A percentile compares a stretch with the other conserved stretches of the same genome.
Evolutionary conservation across 2,113 vertebrate genomes (phyloP).

Genomic region (Aix galericulata): DNA sequence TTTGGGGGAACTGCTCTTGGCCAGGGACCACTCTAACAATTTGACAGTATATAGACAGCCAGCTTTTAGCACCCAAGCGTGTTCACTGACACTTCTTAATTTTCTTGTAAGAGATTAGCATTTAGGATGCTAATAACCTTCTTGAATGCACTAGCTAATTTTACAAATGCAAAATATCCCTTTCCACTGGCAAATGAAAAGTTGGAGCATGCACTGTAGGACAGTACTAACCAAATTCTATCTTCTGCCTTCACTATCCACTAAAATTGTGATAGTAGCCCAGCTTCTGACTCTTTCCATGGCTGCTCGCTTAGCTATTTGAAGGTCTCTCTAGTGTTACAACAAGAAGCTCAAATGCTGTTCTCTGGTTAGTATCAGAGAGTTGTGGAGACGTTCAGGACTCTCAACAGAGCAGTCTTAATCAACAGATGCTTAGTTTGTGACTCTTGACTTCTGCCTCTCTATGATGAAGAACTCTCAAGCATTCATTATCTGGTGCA

Average conservation of each 20-base stretch:
- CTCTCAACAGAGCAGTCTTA: not conserved
- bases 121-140: not conserved
- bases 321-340: not conserved
- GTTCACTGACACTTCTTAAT: not conserved
- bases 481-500: conserved; percentile 6
- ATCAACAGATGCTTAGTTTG: conserved; percentile 22
- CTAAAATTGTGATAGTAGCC: not conserved
- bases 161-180: not conserved
- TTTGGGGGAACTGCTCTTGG: not conserved
- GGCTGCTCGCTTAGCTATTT: not conserved
- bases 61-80: not conserved
- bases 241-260: not conserved
- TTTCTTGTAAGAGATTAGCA: not conserved
- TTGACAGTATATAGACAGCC: not conserved
- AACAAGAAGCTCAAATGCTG: not conserved
- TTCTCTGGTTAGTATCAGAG: not conserved
- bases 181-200: not conserved
- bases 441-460: not conserved
- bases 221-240: not conserved
- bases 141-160: not conserved
- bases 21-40: not conserved
- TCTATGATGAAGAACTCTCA: conserved; percentile 18
- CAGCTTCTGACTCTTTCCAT: not conserved
- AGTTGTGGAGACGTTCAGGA: not conserved
- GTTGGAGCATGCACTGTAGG: not conserved